phyloP scores from a whole-genome alignment of 2,113 vertebrate species.

The Pipa parva region DNA sequence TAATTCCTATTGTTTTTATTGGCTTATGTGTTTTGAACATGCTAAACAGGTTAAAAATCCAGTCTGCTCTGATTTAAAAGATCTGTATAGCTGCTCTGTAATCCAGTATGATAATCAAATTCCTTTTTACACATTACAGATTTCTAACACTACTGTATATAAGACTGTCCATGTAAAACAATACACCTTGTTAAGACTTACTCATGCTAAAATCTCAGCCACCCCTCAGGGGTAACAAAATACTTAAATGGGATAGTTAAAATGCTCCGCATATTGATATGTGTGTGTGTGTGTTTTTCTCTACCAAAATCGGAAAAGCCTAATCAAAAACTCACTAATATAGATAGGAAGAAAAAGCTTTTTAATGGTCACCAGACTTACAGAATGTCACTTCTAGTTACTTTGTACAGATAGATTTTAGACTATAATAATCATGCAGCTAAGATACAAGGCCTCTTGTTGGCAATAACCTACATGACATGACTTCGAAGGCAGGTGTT shows the following conservation, averaged over 20 bases:
- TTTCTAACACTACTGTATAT: neutral
- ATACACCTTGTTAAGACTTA: slow-evolving; percentile 9
- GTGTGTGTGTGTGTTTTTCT: slow-evolving; percentile 33
- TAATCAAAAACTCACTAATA: slow-evolving; percentile 45
- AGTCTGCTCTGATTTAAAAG: neutral
- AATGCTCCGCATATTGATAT: slow-evolving; percentile 43
- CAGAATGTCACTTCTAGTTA: slow-evolving; percentile 51
- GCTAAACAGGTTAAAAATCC: neutral
- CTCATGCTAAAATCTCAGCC: neutral
- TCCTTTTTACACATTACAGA: slow-evolving; percentile 13
- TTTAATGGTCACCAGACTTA: slow-evolving; percentile 65
- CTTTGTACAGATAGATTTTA: slow-evolving; percentile 58
- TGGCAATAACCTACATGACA: slow-evolving; percentile 81
- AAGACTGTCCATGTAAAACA: slow-evolving; percentile 1
- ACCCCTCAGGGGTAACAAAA: slow-evolving; percentile 8
- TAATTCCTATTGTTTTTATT: neutral
- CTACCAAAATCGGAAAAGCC: slow-evolving; percentile 13
- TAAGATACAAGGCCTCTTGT: slow-evolving; percentile 80
- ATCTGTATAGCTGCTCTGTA: neutral
- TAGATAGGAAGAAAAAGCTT: slow-evolving; percentile 50
- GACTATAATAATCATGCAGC: slow-evolving; percentile 65
- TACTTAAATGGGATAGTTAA: slow-evolving; percentile 9
- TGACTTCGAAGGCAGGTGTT: slow-evolving; percentile 95
- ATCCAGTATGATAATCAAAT: slow-evolving; percentile 2
- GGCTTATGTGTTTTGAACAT: neutral